Evolutionary conservation across 2,113 vertebrate species (phyloP).

Genomic region (Gila orcuttii): DNA sequence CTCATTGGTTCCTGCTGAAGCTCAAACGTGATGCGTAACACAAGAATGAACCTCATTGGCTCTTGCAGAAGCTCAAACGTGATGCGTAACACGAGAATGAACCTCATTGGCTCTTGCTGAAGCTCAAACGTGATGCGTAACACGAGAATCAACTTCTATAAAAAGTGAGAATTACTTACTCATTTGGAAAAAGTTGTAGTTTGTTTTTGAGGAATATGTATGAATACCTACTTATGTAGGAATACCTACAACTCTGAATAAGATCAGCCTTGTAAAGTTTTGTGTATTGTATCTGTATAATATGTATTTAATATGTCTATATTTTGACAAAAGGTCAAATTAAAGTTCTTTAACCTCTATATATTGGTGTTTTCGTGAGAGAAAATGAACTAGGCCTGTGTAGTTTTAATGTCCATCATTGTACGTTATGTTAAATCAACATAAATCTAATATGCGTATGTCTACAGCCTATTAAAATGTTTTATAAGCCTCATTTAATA

Average conservation of each 20-base stretch:
- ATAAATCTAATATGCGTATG: background rate
- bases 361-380: background rate
- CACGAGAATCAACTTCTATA: no score
- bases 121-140: no score
- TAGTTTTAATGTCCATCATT: background rate
- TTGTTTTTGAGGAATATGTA: background rate
- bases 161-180: background rate
- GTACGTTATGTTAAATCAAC: background rate
- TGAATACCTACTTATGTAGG: no score
- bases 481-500: background rate
- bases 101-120: no score
- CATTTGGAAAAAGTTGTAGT: background rate
- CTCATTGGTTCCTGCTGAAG: no score
- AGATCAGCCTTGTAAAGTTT: background rate
- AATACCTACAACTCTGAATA: background rate
- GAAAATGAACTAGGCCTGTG: background rate
- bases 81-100: no score
- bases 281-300: background rate
- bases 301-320: background rate
- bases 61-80: no score
- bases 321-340: background rate
- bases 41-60: no score
- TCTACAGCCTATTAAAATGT: background rate
- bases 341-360: background rate
- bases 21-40: no score